Evolutionary conservation across 2,888 invertebrate genomes (phyloP).

Genomic region (Cloeon dipterum): DNA sequence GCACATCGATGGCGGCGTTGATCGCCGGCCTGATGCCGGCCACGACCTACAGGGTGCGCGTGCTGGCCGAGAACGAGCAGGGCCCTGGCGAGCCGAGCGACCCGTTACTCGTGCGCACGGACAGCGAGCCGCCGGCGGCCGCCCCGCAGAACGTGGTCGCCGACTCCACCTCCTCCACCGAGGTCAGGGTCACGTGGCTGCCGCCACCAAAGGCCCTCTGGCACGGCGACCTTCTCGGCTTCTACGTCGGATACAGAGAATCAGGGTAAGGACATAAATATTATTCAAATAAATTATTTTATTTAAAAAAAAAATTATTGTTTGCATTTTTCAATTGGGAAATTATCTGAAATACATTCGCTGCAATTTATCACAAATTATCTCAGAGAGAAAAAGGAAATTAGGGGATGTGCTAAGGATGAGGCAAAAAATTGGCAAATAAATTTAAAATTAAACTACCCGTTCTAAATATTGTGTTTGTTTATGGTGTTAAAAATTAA

Average conservation of each 20-base stretch:
- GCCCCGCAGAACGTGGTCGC: constrained; percentile 14
- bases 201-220: constrained; percentile 12
- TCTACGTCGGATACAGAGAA: constrained; percentile 12
- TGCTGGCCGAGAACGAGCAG: constrained; percentile 19
- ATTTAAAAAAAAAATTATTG: too few relatives aligned
- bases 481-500: too few relatives aligned
- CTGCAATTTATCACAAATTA: not conserved
- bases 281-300: too few relatives aligned
- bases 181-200: constrained; percentile 13
- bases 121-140: constrained; percentile 20
- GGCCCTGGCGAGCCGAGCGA: constrained; percentile 16
- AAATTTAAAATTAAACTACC: too few relatives aligned
- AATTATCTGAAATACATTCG: too few relatives aligned
- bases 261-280: constrained; percentile 11
- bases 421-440: too few relatives aligned
- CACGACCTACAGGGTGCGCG: constrained; percentile 17
- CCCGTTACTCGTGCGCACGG: constrained; percentile 13
- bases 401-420: too few relatives aligned
- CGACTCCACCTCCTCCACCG: constrained; percentile 13
- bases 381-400: not conserved
- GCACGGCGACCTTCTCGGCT: constrained; percentile 14
- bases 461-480: too few relatives aligned
- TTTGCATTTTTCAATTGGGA: too few relatives aligned
- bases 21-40: constrained; percentile 16
- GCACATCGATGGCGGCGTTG: constrained; percentile 10